Evolutionary conservation across 2,888 invertebrate species (phyloP), one percentile per base, ranked within the genome.

Genomic region (Archaeoteleia sp.): DNA sequence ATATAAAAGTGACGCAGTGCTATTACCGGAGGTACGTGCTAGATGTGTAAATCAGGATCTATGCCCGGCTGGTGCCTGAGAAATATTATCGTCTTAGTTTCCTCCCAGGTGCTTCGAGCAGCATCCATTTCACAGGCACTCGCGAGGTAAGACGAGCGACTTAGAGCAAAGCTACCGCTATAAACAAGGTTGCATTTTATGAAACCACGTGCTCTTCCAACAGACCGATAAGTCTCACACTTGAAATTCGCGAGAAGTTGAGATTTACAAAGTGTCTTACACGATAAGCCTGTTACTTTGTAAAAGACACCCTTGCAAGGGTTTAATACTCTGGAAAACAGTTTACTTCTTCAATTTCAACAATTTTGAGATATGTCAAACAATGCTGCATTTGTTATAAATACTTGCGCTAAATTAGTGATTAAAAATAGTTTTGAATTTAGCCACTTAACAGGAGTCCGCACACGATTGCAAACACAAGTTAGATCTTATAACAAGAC

Each of bases 21-120:
- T 78, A 80, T 80, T 80, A 75, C 77, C 71, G 61, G 72, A 70
- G 76, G 70, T 75, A 77, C 77, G 77, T 76, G 77, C 73, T 78
- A 74, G 77, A 78, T 78, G 78, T 77, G 77, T 80, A 78, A 78
- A 80, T 80, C 79, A 80, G 79, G 78, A 80, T 80, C 77, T 80
- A 78, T 78, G 75, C 73, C 55, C 58, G 67, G 69, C 65, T 70
- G 73, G 76, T 71, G 74, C 71, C 69, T 63, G 72, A 77, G 74
- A 78, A 75, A 77, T 78, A 78, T 77, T 74, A 77, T 77, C 76
- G 73, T 78, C 78, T 78, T 75, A 77, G 72, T 73, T 73, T 70
- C 71, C 70, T 71, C 67, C 67, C 62, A 70, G 61, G 65, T 54
- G 67, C 67, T 71, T 67, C 58, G 53, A 67, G 62, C 63, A 40